phyloP scores from a whole-genome alignment of 2,888 invertebrate genomes.

The Crossocerus cetratus region DNA sequence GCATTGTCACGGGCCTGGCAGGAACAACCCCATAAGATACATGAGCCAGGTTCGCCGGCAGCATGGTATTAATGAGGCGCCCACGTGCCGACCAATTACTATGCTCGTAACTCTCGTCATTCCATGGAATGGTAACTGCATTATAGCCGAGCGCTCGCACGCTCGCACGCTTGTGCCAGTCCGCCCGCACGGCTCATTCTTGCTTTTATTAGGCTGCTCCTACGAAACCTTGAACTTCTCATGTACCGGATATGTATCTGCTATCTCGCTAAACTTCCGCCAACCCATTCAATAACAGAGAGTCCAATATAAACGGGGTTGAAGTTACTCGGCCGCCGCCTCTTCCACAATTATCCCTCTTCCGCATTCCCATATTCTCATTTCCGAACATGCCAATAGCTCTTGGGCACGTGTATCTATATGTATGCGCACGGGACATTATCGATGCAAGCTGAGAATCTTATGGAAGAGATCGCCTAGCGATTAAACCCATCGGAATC shows the following conservation, averaged over 20 bases:
- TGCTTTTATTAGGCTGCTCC: conserved; percentile 21
- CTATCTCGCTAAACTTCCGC: conserved; percentile 29
- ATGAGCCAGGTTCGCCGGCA: conserved; percentile 47
- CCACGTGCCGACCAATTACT: conserved; percentile 67
- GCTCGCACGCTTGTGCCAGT: not conserved
- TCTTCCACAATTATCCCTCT: conserved; percentile 23
- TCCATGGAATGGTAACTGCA: conserved; percentile 41
- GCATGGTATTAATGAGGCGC: conserved; percentile 68
- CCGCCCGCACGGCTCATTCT: conserved; percentile 1
- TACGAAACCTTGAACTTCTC: conserved; percentile 26
- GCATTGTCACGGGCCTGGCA: conserved; percentile 16
- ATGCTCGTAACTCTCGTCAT: conserved; percentile 59
- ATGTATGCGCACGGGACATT: too few species aligned
- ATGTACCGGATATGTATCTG: conserved; percentile 26
- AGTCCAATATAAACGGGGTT: conserved; percentile 5
- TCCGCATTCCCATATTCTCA: not conserved
- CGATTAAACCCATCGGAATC: too few species aligned
- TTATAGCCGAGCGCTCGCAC: conserved; percentile 22
- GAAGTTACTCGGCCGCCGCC: conserved; percentile 18
- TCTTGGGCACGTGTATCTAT: not conserved
- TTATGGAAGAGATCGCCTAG: too few species aligned
- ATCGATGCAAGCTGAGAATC: too few species aligned
- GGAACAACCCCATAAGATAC: conserved; percentile 33
- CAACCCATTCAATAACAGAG: conserved; percentile 29
- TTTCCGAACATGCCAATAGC: not conserved